A percentile compares a stretch with the other conserved stretches of the same genome.
Evolutionary conservation across 2,888 invertebrate genomes (phyloP).

Genomic region (Megamerina dolium): DNA sequence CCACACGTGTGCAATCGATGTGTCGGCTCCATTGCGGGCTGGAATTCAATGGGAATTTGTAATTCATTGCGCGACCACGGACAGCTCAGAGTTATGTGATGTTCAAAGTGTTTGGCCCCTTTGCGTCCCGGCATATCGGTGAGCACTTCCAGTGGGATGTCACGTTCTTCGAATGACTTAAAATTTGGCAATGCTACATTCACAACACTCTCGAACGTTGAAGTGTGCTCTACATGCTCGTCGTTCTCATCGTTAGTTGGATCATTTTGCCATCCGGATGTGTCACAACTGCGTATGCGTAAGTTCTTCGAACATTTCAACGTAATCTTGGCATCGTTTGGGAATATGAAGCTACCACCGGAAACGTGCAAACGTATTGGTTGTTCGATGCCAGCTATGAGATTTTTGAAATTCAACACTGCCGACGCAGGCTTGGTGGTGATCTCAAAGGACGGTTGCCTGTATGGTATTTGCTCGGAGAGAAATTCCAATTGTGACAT

Average conservation of each 20-base stretch:
- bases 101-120: constrained; percentile 64
- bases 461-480: constrained; percentile 55
- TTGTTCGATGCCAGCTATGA: constrained; percentile 77
- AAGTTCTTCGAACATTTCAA: constrained; percentile 48
- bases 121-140: constrained; percentile 70
- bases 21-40: constrained; percentile 72
- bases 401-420: constrained; percentile 58
- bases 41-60: constrained; percentile 72
- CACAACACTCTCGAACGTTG: constrained; percentile 43
- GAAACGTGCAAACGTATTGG: constrained; percentile 67
- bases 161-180: constrained; percentile 61
- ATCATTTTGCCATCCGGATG: constrained; percentile 9
- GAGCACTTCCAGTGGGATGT: constrained; percentile 60
- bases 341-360: constrained; percentile 71
- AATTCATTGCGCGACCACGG: constrained; percentile 72
- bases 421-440: constrained; percentile 52
- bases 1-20: constrained; percentile 80
- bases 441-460: constrained; percentile 46
- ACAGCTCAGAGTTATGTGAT: constrained; percentile 71
- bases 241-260: constrained; percentile 1
- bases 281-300: constrained; percentile 35
- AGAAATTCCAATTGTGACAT: constrained; percentile 65
- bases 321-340: constrained; percentile 54
- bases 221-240: constrained; percentile 24
- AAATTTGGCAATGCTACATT: constrained; percentile 55